Evolutionary conservation across 1,140 invertebrate genomes (phyloP).

Genomic region (Trichonephila inaurata): DNA sequence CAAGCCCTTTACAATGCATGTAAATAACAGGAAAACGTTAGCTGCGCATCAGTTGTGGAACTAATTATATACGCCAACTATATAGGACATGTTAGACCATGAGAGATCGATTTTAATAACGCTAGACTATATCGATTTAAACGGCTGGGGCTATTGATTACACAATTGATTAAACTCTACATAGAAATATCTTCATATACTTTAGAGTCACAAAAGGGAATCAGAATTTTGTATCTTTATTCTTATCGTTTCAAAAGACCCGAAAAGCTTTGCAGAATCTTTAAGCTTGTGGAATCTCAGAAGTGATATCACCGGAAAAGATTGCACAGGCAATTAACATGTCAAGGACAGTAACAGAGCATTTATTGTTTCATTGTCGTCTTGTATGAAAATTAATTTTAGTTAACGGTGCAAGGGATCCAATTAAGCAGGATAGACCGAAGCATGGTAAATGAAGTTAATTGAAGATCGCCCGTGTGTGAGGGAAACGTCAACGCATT

Average conservation of each 20-base stretch:
- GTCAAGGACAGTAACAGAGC: slow-evolving; percentile 29
- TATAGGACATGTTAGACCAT: too few species aligned
- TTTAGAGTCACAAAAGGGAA: neutral
- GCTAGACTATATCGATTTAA: neutral
- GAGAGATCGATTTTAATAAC: neutral
- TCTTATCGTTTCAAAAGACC: neutral
- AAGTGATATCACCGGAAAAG: slow-evolving; percentile 36
- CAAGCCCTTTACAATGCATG: too few species aligned
- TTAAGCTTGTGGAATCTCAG: neutral
- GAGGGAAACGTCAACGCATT: slow-evolving; percentile 48
- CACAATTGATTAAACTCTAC: neutral
- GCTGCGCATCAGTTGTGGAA: too few species aligned
- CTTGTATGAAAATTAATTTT: slow-evolving; percentile 54
- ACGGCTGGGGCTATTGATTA: neutral
- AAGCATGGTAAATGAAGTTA: slow-evolving; percentile 46
- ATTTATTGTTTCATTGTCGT: slow-evolving; percentile 50
- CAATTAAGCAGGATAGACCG: slow-evolving; percentile 55
- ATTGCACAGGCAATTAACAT: slow-evolving; percentile 44
- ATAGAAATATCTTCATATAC: neutral
- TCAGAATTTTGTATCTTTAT: neutral
- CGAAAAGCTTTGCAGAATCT: neutral
- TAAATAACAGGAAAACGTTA: too few species aligned
- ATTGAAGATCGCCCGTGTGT: slow-evolving; percentile 46
- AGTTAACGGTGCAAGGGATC: slow-evolving; percentile 50
- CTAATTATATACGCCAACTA: too few species aligned